A percentile compares a stretch with the other conserved stretches of the same genome.
Conservation (phyloP, 2,797 vertebrate genomes). For the Pelochelys cantorii region DNA sequence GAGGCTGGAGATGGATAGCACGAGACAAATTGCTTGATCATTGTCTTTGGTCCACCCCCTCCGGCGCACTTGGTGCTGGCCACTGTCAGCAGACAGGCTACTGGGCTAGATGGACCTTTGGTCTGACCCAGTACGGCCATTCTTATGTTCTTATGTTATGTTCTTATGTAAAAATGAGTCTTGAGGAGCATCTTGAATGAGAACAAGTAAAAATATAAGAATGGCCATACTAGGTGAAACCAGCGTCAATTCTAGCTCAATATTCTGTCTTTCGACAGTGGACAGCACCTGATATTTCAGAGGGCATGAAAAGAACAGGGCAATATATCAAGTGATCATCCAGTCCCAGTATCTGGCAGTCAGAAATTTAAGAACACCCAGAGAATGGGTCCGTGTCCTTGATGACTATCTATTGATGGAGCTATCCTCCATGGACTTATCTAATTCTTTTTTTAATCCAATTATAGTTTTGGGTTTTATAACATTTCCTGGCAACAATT, state of each 20-base stretch:
- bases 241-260: not conserved
- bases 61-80: too few relatives aligned
- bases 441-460: not conserved
- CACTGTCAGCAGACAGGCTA: too few relatives aligned
- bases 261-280: not conserved
- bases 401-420: not conserved
- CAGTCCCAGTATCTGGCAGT: not conserved
- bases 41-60: too few relatives aligned
- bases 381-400: not conserved
- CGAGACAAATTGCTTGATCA: too few relatives aligned
- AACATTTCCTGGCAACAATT: not conserved
- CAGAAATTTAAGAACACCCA: not conserved
- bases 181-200: not conserved
- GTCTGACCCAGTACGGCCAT: too few relatives aligned
- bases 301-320: not conserved
- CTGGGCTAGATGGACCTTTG: too few relatives aligned
- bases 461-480: not conserved
- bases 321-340: not conserved
- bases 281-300: not conserved
- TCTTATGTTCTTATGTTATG: too few relatives aligned
- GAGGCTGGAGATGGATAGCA: too few relatives aligned
- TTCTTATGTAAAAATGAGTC: not conserved
- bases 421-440: not conserved
- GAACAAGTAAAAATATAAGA: not conserved
- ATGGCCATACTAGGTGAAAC: not conserved